These are phyloP conservation scores for Ormyrus labotus DNA, from an alignment of 2,888 invertebrate species.

Conservation along the genomic window DNA sequence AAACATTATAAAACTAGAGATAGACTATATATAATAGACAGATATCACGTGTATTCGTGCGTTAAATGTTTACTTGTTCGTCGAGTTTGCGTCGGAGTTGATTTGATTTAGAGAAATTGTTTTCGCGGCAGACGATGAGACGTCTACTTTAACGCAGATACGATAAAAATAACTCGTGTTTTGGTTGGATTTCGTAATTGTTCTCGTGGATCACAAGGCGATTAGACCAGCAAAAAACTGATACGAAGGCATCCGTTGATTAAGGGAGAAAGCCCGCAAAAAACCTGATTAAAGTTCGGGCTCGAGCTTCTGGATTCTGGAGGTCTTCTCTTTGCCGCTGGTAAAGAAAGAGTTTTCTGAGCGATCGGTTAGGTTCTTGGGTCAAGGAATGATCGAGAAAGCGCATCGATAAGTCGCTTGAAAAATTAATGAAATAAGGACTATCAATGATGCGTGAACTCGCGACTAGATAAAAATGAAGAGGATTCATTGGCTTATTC, in stretches of 20 bases:
- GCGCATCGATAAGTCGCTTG: constrained; percentile 23
- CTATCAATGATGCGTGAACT: not conserved
- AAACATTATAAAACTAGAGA: no score
- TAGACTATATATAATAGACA: not conserved
- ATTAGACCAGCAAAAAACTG: not conserved
- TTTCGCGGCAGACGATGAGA: not conserved
- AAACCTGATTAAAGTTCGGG: not conserved
- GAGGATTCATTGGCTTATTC: not conserved
- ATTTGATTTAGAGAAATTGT: constrained; percentile 3
- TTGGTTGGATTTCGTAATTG: constrained; percentile 14
- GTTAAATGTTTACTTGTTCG: constrained; percentile 23
- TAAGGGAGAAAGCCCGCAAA: no score
- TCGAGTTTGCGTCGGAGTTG: not conserved
- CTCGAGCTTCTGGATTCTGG: no score
- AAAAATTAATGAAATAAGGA: constrained; percentile 13
- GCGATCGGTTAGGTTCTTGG: constrained; percentile 44
- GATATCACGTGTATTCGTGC: constrained; percentile 2
- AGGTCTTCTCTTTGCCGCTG: no score
- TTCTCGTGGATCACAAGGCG: not conserved
- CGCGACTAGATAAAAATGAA: constrained; percentile 13
- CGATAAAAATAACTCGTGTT: constrained; percentile 18
- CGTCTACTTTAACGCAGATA: not conserved
- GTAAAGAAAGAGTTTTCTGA: not conserved
- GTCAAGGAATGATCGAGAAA: constrained; percentile 50
- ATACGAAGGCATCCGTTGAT: not conserved